These are phyloP conservation scores for Danaus plexippus DNA, from an alignment of 1,140 invertebrate genomes.

Conservation along the genomic window DNA sequence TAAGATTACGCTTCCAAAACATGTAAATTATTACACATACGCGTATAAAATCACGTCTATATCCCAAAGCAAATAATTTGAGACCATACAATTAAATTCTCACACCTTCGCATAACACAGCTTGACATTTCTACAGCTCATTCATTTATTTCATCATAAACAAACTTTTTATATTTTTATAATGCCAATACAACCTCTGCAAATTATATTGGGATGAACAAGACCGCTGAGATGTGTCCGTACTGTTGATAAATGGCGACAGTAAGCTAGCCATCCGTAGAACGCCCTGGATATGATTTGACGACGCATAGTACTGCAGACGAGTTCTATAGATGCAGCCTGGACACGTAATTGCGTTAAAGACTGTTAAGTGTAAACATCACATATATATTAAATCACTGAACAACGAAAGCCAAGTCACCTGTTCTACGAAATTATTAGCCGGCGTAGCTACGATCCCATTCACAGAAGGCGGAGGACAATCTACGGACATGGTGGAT, in stretches of 20 bases:
- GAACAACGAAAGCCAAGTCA: constrained; percentile 12
- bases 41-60: no score
- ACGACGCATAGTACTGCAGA: constrained; percentile 94
- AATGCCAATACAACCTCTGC: constrained; percentile 61
- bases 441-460: constrained; percentile 31
- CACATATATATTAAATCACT: no score
- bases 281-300: constrained; percentile 97
- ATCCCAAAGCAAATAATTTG: no score
- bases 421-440: constrained; percentile 49
- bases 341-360: constrained; percentile 28
- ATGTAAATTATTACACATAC: no score
- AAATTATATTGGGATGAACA: constrained; percentile 80
- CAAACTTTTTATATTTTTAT: no score
- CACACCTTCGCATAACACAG: no score
- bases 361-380: no score
- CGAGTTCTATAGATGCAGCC: constrained; percentile 75
- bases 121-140: no score
- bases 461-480: constrained; percentile 47
- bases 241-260: constrained; percentile 91
- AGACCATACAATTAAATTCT: no score
- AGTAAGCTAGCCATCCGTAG: constrained; percentile 96
- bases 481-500: constrained; percentile 68
- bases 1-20: no score
- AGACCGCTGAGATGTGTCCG: constrained; percentile 92
- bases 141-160: no score